Percentiles rank a stretch among this genome's conserved stretches.
These are phyloP conservation scores for Megaustenia siamemsis DNA, from an alignment of 2,888 invertebrate species.

Conservation along the genomic window DNA sequence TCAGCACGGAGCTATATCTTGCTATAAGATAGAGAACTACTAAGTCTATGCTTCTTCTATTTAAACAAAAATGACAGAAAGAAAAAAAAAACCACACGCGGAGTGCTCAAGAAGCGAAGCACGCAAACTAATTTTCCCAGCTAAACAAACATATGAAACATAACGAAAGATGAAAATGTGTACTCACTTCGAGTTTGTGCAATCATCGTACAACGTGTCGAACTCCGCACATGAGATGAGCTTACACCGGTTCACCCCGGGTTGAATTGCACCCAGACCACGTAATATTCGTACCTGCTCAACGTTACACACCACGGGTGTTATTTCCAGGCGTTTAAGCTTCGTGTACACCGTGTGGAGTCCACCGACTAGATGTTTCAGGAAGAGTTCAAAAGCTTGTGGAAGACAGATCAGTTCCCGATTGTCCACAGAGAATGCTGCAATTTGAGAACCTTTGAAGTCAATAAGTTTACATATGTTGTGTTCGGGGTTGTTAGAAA, in stretches of 20 bases:
- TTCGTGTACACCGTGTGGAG: conserved; percentile 99
- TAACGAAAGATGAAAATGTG: conserved; percentile 22
- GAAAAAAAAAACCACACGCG: too few relatives aligned
- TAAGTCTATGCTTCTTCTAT: too few relatives aligned
- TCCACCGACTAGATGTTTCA: conserved; percentile 99
- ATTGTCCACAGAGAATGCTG: conserved; percentile 97
- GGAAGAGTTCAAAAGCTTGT: conserved; percentile 98
- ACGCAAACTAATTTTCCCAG: too few relatives aligned
- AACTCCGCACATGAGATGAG: conserved; percentile 99
- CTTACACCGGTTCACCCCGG: conserved; percentile 99
- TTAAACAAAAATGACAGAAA: too few relatives aligned
- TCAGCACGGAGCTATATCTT: too few relatives aligned
- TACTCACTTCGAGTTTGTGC: conserved; percentile 98
- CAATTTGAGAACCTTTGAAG: conserved; percentile 92
- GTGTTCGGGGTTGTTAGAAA: conserved; percentile 79
- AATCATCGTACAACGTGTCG: conserved; percentile 98
- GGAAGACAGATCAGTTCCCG: conserved; percentile 98
- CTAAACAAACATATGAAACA: too few relatives aligned
- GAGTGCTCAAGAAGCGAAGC: too few relatives aligned
- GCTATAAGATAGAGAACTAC: too few relatives aligned
- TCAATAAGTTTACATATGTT: conserved; percentile 93
- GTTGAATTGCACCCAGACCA: conserved; percentile 99
- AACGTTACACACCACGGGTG: conserved; percentile 99
- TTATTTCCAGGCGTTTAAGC: conserved; percentile 98
- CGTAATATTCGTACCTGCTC: conserved; percentile 99